phyloP scores from a whole-genome alignment of 2,113 vertebrate genomes.

The Theristicus caerulescens region DNA sequence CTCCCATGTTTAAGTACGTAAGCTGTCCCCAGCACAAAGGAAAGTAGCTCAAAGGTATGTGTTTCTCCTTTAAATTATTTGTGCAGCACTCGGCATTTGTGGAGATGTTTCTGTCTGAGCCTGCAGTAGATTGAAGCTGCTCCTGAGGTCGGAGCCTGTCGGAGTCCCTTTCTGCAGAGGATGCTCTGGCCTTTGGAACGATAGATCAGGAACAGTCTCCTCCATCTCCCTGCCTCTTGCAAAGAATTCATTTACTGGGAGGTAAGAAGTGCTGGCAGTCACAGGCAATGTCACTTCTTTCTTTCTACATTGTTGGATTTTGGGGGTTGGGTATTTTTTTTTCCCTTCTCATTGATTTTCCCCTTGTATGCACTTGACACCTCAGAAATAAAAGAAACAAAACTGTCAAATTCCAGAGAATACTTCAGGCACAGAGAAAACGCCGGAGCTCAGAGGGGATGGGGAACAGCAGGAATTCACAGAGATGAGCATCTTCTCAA shows the following conservation, averaged over 20 bases:
- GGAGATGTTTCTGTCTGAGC: neutral
- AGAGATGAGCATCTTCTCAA: neutral
- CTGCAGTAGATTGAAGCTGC: neutral
- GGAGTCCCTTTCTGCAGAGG: neutral
- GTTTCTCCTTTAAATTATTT: neutral
- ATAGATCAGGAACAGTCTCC: neutral
- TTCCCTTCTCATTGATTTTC: neutral
- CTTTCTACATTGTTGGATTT: neutral
- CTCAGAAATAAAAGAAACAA: neutral
- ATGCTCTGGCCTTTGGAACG: neutral
- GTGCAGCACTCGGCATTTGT: accelerated
- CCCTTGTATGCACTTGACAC: neutral
- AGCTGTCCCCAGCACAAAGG: neutral
- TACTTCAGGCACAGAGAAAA: neutral
- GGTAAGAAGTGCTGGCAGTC: neutral
- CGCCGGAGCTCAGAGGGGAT: accelerated
- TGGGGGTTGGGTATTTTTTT: neutral
- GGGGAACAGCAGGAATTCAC: neutral
- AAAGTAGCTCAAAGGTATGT: neutral
- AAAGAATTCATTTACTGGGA: neutral
- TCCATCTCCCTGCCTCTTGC: neutral
- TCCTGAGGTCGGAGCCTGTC: neutral
- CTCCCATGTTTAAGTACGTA: accelerated
- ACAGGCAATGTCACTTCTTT: neutral
- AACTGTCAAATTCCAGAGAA: neutral